A percentile compares a stretch with the other conserved stretches of the same genome.
These are phyloP conservation scores for Lagorchestes hirsutus DNA, from an alignment of 2,797 vertebrate genomes.

Conservation along the genomic window DNA sequence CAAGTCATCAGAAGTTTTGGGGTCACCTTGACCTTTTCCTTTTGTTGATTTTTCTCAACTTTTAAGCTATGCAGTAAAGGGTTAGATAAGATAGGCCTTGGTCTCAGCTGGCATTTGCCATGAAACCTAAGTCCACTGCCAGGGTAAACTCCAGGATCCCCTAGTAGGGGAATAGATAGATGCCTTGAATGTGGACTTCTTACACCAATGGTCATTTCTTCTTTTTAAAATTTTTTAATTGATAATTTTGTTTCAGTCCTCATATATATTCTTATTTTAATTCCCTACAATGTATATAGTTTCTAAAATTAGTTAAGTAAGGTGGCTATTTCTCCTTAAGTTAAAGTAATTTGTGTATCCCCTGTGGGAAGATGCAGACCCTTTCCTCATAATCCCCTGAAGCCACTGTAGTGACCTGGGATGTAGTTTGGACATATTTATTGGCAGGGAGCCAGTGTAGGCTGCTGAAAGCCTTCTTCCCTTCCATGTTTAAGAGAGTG, in stretches of 20 bases:
- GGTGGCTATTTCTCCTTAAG: conserved; percentile 24
- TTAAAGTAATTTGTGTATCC: conserved; percentile 46
- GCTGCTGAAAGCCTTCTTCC: conserved; percentile 4
- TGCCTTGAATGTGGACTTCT: not conserved
- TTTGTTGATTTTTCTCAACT: not conserved
- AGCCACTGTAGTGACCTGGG: conserved; percentile 29
- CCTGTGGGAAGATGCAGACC: conserved; percentile 27
- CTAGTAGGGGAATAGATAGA: not conserved
- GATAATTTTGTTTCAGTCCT: not conserved
- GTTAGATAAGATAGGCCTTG: not conserved
- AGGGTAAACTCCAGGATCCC: not conserved
- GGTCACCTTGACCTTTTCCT: not conserved
- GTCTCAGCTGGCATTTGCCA: not conserved
- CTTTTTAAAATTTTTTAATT: not conserved
- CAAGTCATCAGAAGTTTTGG: not conserved
- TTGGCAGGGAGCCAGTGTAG: not conserved
- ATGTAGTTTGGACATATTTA: conserved; percentile 32
- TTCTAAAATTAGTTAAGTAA: not conserved
- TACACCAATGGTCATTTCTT: not conserved
- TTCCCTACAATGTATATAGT: not conserved
- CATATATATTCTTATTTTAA: not conserved
- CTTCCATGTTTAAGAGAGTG: not conserved
- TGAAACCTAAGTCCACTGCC: not conserved
- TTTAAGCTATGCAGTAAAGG: not conserved
- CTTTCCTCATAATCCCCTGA: conserved; percentile 53